These are phyloP conservation scores for Temnothorax longispinosus DNA, from an alignment of 1,140 invertebrate genomes.

Conservation along the genomic window DNA sequence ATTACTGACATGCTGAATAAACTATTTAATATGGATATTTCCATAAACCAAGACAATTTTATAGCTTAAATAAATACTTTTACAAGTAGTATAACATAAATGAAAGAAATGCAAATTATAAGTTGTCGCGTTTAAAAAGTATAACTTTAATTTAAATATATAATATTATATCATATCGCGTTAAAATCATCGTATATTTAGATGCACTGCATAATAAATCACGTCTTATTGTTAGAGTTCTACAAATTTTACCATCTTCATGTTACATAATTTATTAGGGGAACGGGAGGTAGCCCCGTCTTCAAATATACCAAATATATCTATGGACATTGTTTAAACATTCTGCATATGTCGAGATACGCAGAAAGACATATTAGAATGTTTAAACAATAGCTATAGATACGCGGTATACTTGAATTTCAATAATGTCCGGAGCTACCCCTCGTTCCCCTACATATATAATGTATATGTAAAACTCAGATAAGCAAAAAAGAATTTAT, in stretches of 20 bases:
- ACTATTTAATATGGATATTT: slow-evolving; percentile 9
- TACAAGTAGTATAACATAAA: background rate
- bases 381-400: too few species aligned
- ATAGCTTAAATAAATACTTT: slow-evolving; percentile 12
- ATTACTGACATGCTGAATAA: background rate
- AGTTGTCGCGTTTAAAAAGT: background rate
- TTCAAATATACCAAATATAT: background rate
- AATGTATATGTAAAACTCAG: background rate
- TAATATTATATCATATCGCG: background rate
- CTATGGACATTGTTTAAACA: background rate
- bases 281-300: too few species aligned
- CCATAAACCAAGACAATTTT: background rate
- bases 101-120: background rate
- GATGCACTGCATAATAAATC: background rate
- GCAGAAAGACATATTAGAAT: too few species aligned
- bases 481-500: background rate
- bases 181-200: slow-evolving; percentile 12
- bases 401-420: too few species aligned
- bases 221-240: background rate
- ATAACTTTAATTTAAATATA: background rate
- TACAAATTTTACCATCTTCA: background rate
- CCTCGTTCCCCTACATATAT: background rate
- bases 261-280: slow-evolving; percentile 24
- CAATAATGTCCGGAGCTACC: too few species aligned
- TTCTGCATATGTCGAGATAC: too few species aligned